A percentile compares a stretch with the other conserved stretches of the same genome.
Conservation (phyloP, 2,888 invertebrate genomes). For the Tenthredo mesomela region DNA sequence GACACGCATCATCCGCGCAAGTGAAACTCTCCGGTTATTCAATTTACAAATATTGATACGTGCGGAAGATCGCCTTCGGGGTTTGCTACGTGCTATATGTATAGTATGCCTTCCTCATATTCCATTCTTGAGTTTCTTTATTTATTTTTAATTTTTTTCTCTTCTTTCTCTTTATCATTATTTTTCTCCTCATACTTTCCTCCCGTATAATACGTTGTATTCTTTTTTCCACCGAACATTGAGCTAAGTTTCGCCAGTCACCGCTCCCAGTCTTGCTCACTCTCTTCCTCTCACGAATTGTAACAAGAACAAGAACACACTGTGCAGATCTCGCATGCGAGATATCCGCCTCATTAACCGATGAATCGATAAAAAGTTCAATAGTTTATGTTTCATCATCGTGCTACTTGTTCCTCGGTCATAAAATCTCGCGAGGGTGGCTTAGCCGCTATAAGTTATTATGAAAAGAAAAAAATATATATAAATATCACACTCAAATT, state of each 20-base stretch:
- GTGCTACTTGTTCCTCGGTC: constrained; percentile 46
- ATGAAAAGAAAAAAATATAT: not conserved
- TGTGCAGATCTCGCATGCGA: constrained; percentile 47
- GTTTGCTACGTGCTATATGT: not conserved
- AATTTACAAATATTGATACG: constrained; percentile 39
- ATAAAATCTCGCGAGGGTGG: constrained; percentile 26
- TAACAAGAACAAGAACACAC: constrained; percentile 33
- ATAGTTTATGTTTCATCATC: constrained; percentile 48
- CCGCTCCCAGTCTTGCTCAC: constrained; percentile 24
- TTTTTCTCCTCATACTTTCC: not conserved
- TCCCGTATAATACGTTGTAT: not conserved
- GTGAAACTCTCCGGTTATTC: constrained; percentile 40
- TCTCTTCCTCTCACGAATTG: constrained; percentile 35
- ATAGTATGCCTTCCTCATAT: constrained; percentile 36
- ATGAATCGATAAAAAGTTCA: constrained; percentile 52
- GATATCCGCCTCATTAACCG: constrained; percentile 50
- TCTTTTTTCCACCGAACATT: constrained; percentile 22
- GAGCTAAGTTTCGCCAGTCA: constrained; percentile 45
- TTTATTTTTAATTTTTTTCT: not conserved
- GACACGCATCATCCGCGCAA: constrained; percentile 34
- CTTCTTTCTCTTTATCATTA: not conserved
- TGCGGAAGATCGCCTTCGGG: constrained; percentile 11
- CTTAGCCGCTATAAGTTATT: constrained; percentile 7
- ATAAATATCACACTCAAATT: not conserved
- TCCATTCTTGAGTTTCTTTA: not conserved